These are phyloP conservation scores for Minunthozetes semirufus DNA, from an alignment of 2,888 invertebrate genomes.

Conservation along the genomic window DNA sequence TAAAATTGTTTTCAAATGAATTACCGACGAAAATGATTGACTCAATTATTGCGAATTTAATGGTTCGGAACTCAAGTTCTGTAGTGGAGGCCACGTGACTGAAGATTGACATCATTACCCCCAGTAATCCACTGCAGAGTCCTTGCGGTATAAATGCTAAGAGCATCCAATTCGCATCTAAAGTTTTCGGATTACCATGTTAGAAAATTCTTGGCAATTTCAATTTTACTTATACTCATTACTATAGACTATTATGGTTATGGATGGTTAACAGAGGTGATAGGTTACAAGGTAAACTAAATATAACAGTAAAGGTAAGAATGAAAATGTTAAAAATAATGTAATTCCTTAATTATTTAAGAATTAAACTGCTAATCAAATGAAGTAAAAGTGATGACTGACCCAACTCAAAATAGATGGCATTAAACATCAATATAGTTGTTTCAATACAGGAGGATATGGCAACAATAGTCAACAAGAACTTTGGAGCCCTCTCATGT, in stretches of 20 bases:
- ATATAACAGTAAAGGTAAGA: no score
- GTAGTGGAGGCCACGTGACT: neutral
- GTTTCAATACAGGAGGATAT: neutral
- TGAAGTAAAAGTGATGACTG: no score
- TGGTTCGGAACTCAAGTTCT: neutral
- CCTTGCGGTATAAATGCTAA: neutral
- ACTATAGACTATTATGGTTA: no score
- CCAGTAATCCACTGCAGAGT: slow-evolving; percentile 16
- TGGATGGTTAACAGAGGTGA: no score
- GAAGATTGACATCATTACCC: slow-evolving; percentile 9
- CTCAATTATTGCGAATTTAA: slow-evolving; percentile 22
- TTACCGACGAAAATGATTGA: slow-evolving; percentile 10
- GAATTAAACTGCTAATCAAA: no score
- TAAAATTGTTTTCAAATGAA: no score
- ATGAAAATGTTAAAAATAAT: no score
- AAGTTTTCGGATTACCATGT: no score
- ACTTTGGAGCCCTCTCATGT: slow-evolving; percentile 19
- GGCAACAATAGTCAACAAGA: neutral
- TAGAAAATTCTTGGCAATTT: no score
- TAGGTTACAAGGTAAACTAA: no score
- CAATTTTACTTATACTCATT: no score
- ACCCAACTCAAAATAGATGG: slow-evolving; percentile 29
- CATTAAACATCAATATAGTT: neutral
- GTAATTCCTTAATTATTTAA: no score
- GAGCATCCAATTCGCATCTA: slow-evolving; percentile 2